Evolutionary conservation across 2,888 invertebrate genomes (phyloP).

Genomic region (Pheosia gnoma): DNA sequence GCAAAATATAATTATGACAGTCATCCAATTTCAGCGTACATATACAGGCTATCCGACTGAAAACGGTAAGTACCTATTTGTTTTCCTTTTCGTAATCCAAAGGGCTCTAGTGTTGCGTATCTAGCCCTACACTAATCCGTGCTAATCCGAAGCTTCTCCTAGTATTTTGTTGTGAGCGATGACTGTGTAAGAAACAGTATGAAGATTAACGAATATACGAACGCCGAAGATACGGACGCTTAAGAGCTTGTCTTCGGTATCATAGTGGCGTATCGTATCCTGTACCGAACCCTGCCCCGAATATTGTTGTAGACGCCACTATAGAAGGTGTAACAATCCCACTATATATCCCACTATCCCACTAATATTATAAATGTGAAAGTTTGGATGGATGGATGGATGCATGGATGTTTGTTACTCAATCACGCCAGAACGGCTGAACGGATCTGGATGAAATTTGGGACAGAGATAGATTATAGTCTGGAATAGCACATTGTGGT

Average conservation of each 20-base stretch:
- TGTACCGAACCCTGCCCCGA: background rate
- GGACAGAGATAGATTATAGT: too few relatives aligned
- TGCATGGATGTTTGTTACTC: too few relatives aligned
- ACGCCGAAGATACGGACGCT: background rate
- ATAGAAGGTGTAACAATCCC: too few relatives aligned
- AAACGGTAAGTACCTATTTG: background rate
- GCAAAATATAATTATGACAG: too few relatives aligned
- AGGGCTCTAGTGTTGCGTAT: background rate
- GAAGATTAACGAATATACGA: slow-evolving; percentile 1
- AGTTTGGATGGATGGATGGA: too few relatives aligned
- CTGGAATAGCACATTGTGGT: too few relatives aligned
- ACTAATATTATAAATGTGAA: too few relatives aligned
- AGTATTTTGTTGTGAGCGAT: background rate
- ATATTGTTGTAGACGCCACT: background rate
- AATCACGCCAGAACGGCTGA: too few relatives aligned
- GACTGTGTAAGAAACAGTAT: background rate
- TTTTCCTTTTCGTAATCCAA: background rate
- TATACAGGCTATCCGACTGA: too few relatives aligned
- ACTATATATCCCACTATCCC: too few relatives aligned
- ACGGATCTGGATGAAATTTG: too few relatives aligned
- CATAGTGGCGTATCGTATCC: background rate
- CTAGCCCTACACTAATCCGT: background rate
- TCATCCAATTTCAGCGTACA: too few relatives aligned
- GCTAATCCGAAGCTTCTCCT: background rate
- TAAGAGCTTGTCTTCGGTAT: background rate